Evolutionary conservation across 1,140 invertebrate species (phyloP).

Genomic region (Aphis gossypii): DNA sequence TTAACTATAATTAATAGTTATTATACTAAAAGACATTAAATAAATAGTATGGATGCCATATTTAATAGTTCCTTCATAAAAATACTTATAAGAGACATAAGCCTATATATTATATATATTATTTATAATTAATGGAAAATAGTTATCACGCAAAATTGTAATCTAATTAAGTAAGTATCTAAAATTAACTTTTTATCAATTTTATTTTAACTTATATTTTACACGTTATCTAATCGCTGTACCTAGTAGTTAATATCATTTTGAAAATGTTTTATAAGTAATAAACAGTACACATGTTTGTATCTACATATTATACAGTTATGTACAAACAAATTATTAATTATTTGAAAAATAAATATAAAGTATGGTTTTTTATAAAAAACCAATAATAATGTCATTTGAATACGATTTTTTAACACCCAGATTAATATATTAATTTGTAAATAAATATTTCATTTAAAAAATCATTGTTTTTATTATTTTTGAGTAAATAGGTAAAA

Average conservation of each 20-base stretch:
- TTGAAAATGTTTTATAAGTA: too few species aligned
- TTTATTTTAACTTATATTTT: neutral
- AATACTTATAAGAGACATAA: neutral
- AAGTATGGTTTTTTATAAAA: neutral
- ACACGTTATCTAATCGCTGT: neutral
- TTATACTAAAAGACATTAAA: neutral
- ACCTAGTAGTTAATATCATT: too few species aligned
- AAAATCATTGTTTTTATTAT: neutral
- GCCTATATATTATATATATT: neutral
- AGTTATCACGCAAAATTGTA: neutral
- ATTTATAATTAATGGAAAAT: neutral
- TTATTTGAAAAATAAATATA: too few species aligned
- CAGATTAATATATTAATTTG: neutral
- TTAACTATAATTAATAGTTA: neutral
- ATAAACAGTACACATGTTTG: too few species aligned
- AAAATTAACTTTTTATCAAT: neutral
- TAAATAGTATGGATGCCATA: neutral
- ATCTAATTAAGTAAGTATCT: neutral
- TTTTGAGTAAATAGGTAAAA: neutral
- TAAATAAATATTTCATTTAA: neutral
- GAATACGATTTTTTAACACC: neutral
- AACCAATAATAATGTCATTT: neutral
- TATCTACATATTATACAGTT: too few species aligned
- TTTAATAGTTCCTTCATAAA: neutral
- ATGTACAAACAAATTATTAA: too few species aligned